phyloP scores from a whole-genome alignment of 2,113 vertebrate genomes.

The Etia nguti region DNA sequence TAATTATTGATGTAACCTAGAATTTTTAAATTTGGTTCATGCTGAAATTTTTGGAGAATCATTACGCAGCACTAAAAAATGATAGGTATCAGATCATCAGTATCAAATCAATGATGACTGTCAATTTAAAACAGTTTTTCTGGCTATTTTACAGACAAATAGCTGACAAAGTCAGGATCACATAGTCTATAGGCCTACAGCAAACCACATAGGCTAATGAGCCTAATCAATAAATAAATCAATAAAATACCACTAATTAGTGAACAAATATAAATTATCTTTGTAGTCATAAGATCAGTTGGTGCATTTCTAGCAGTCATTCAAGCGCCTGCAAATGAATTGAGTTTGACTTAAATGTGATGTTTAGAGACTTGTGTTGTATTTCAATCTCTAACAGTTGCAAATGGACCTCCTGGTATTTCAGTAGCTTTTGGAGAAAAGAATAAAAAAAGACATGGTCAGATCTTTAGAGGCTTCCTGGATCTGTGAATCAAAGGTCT shows the following conservation, averaged over 20 bases:
- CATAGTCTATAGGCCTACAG: neutral
- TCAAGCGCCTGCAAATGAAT: neutral
- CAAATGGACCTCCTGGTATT: conserved; percentile 45
- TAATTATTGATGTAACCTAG: neutral
- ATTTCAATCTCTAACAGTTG: conserved; percentile 61
- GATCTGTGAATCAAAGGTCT: conserved; percentile 66
- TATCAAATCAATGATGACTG: neutral
- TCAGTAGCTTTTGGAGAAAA: conserved; percentile 34
- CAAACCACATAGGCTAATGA: neutral
- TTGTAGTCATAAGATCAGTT: neutral
- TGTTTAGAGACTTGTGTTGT: conserved; percentile 28
- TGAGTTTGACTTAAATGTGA: neutral
- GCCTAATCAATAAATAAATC: neutral
- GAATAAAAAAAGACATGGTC: conserved; percentile 29
- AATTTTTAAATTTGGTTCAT: neutral
- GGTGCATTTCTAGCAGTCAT: neutral
- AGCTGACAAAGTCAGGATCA: neutral
- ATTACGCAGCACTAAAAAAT: neutral
- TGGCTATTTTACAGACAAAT: neutral
- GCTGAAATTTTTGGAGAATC: neutral
- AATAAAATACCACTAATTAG: neutral
- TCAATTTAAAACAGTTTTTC: neutral
- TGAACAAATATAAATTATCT: neutral
- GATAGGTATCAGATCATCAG: neutral
- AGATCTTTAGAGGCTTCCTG: conserved; percentile 60